Base-by-base conservation (phyloP, 2,888 invertebrate genomes). In the Pyrochroa serraticornis region DNA sequence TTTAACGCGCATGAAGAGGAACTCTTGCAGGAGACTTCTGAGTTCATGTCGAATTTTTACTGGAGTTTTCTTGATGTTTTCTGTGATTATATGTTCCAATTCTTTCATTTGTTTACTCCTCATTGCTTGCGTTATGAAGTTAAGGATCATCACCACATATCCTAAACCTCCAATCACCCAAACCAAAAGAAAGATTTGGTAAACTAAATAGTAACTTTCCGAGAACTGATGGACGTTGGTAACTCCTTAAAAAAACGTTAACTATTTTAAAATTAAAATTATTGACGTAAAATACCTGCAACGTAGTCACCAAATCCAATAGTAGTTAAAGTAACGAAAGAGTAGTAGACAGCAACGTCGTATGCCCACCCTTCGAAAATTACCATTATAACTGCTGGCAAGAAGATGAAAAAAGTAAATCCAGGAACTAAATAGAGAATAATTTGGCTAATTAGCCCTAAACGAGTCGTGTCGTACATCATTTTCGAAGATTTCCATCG, bases 281-380 rank as follows among this genome's bases (percentile, higher is more conserved):
- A 22, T 22, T 22, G 22, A 22, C 5, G 22, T 5, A 22, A 48
- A 68, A 71, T 80, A 91, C 92, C 92, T 77, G 95, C 93, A 31
- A 95, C 94, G 73, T 87, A 87, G 77, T 95, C 95, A n/a, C 95
- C 95, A 77, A 95, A 95, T 35, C 95, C 95, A 64, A 95, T 95
- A 2, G 93, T 93, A 1, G 93, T 91, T 7, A 92, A 83, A 0
- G 93, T 92, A 8, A 93, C 92, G 74, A 92, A 95, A 12, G 93
- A 89, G 73, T 91, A 95, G 76, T 95, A 95, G 37, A 95, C 84
- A 0, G 93, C 86, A 37, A 92, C 88, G 6, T 91, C 86, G 74
- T 91, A 95, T 6, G 86, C 84, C 95, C 95, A 95, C 1, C 85
- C 87, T 80, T 95, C 95, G 70, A 92, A 91, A 48, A 90, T 84